Conservation (phyloP, 2,113 vertebrate genomes). For the Mobula hypostoma region DNA sequence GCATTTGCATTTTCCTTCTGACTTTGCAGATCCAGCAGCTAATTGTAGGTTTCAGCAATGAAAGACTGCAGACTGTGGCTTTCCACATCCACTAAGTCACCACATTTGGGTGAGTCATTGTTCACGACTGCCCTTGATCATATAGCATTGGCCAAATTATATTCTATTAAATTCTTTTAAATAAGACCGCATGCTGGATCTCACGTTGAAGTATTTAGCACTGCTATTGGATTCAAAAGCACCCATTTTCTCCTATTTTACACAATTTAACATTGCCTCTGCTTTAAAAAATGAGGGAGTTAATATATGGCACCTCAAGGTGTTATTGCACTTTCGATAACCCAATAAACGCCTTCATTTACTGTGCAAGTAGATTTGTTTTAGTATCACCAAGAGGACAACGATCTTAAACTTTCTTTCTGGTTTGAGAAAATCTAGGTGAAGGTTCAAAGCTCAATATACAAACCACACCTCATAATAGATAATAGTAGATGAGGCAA, state of each 20-base stretch:
- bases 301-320: background rate
- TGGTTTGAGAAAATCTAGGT: background rate
- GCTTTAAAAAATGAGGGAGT: background rate
- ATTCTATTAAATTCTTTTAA: background rate
- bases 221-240: background rate
- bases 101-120: slow-evolving; percentile 25
- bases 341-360: background rate
- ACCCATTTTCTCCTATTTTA: background rate
- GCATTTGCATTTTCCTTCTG: background rate
- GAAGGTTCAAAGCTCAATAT: too few relatives aligned
- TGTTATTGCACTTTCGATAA: background rate
- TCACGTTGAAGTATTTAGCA: slow-evolving; percentile 19
- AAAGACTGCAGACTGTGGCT: background rate
- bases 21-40: slow-evolving; percentile 12
- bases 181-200: slow-evolving; percentile 12
- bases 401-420: background rate
- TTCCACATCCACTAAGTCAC: background rate
- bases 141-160: background rate
- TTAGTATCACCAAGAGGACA: background rate
- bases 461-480: too few relatives aligned
- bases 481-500: too few relatives aligned
- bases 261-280: background rate
- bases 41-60: background rate
- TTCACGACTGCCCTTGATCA: background rate
- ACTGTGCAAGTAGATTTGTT: background rate